A percentile compares a stretch with the other conserved stretches of the same genome.
phyloP scores from a whole-genome alignment of 2,113 vertebrate genomes.

The Eclectus roratus region DNA sequence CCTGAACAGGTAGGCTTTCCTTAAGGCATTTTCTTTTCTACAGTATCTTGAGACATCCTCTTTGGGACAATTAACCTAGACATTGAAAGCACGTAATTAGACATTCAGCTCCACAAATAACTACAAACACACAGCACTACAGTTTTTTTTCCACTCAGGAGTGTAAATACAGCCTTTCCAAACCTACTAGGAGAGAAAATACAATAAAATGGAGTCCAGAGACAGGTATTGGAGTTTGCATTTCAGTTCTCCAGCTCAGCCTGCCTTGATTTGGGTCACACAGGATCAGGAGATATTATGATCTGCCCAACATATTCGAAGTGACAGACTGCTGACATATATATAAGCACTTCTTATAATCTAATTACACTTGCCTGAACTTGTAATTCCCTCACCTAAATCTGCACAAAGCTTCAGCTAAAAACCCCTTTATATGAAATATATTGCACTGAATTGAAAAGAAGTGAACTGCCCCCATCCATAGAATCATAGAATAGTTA shows the following conservation, averaged over 20 bases:
- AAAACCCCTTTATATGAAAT: neutral
- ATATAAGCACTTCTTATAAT: neutral
- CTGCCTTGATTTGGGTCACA: neutral
- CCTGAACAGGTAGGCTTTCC: conserved; percentile 91
- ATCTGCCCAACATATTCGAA: neutral
- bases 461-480: neutral
- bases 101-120: neutral
- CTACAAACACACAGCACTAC: neutral
- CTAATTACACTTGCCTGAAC: neutral
- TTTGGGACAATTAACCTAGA: conserved; percentile 85
- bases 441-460: neutral
- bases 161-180: neutral
- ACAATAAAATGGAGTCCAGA: neutral
- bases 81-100: neutral
- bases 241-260: neutral
- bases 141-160: neutral
- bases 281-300: neutral
- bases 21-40: conserved; percentile 70
- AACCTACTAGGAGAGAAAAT: neutral
- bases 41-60: conserved; percentile 81
- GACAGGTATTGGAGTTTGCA: neutral
- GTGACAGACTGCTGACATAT: neutral
- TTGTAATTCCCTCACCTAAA: neutral
- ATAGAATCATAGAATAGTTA: no score
- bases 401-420: neutral